A percentile compares a stretch with the other conserved stretches of the same genome.
Evolutionary conservation across 2,113 vertebrate genomes (phyloP).

Genomic region (Podarcis raffonei): DNA sequence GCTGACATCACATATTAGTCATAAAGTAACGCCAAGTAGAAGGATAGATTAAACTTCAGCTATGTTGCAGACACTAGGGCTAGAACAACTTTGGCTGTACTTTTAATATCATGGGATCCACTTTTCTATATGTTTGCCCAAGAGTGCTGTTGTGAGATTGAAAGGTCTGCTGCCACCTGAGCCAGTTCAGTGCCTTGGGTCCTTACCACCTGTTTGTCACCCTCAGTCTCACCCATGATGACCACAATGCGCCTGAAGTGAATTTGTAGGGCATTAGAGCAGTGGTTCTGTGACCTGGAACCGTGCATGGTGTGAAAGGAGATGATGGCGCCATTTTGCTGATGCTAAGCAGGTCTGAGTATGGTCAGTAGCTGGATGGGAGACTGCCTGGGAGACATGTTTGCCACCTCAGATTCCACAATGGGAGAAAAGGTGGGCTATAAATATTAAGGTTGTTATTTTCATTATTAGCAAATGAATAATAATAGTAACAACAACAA

Average conservation of each 20-base stretch:
- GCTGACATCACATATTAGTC: background rate
- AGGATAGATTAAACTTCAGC: conserved; percentile 16
- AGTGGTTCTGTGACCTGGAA: background rate
- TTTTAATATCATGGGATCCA: conserved; percentile 20
- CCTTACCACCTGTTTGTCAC: background rate
- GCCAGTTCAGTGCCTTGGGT: background rate
- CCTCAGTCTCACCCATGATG: background rate
- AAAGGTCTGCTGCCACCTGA: background rate
- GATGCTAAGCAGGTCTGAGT: background rate
- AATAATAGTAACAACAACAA: background rate
- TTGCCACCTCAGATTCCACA: background rate
- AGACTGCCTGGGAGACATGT: background rate
- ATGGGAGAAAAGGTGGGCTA: background rate
- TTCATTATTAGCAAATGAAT: background rate
- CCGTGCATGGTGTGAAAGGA: background rate
- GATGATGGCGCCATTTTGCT: background rate
- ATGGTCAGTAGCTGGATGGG: background rate
- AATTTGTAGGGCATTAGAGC: background rate
- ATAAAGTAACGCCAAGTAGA: conserved; percentile 22
- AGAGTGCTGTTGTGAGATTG: background rate
- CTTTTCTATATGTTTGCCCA: background rate
- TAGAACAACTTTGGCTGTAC: background rate
- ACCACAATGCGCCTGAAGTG: background rate
- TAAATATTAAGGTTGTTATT: background rate
- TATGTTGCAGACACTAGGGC: conserved; percentile 20